Evolutionary conservation across 2,113 vertebrate genomes (phyloP), one percentile per base, ranked within the genome.

Genomic region (Copsychus sechellarum): DNA sequence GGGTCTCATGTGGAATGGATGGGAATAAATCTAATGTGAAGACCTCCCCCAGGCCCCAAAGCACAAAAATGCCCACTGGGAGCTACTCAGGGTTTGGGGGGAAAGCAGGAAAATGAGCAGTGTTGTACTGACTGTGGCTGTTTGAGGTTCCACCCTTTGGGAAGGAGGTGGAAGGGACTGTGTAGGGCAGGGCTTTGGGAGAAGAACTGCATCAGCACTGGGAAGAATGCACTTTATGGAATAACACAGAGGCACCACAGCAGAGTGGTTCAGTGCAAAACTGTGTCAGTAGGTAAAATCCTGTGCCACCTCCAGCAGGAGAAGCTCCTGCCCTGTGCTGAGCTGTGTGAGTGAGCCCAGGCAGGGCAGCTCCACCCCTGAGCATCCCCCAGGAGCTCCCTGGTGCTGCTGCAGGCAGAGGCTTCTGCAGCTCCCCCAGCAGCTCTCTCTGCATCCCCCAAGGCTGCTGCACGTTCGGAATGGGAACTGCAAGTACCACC

Each of bases 391-490:
- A 1, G 0, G 28, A 22, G 38, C 5, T 22, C 33, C 54, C 28
- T 2, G 19, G 11, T 28, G 58, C 50, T 65, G 81, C 50, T n/a
- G 50, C 60, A 1, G 0, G 11, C 29, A 7, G 7, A 2, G 57
- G 6, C 5, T 28, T 7, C 16, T 17, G 2, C n/a, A 25, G 78
- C 25, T 9, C 36, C 1, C 23, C 84, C 28, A 76, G n/a, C 58
- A 24, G 12, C 25, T 66, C 66, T 54, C 43, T 94, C 26, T 89
- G 71, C 86, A 1, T 96, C 60, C 96, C 83, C 85, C 42, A 42
- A 99, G 99, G 98, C 97, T 99, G 93, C 98, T 99, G 95, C 99
- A 99, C 51, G 99, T 99, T 28, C 98, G 99, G 73, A 99, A 99
- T 3, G 99, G 99, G 45, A 99, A 99, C 95, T 99, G 99, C 94